Evolutionary conservation across 1,140 invertebrate species (phyloP).

Genomic region (Ceratitis capitata): DNA sequence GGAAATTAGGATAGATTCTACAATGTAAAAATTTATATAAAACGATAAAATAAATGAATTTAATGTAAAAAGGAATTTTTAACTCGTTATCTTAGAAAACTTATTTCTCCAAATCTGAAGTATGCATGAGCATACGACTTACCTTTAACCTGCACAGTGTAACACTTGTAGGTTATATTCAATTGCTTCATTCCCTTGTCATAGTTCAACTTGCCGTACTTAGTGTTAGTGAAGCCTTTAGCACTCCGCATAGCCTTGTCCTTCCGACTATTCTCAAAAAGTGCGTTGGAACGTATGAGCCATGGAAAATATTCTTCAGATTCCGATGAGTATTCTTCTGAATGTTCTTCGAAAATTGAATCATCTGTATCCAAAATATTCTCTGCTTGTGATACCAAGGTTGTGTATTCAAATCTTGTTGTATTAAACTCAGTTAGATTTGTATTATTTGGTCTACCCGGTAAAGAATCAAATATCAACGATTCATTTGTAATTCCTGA

Average conservation of each 20-base stretch:
- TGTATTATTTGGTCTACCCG: background rate
- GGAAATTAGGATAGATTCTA: too few species aligned
- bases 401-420: background rate
- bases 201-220: background rate
- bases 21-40: too few species aligned
- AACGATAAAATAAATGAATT: background rate
- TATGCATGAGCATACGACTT: background rate
- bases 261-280: background rate
- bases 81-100: background rate
- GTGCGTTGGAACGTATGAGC: background rate
- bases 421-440: background rate
- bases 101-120: background rate
- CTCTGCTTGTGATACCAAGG: background rate
- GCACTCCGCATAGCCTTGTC: background rate
- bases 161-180: slow-evolving; percentile 11
- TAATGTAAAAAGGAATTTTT: background rate
- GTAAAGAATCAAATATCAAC: background rate
- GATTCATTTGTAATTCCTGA: background rate
- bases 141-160: slow-evolving; percentile 8
- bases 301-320: background rate
- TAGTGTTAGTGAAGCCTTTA: background rate
- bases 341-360: background rate
- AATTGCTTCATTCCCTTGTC: background rate
- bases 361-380: background rate
- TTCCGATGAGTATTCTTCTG: background rate